phyloP scores from a whole-genome alignment of 2,888 invertebrate species.

The Nineta flava region DNA sequence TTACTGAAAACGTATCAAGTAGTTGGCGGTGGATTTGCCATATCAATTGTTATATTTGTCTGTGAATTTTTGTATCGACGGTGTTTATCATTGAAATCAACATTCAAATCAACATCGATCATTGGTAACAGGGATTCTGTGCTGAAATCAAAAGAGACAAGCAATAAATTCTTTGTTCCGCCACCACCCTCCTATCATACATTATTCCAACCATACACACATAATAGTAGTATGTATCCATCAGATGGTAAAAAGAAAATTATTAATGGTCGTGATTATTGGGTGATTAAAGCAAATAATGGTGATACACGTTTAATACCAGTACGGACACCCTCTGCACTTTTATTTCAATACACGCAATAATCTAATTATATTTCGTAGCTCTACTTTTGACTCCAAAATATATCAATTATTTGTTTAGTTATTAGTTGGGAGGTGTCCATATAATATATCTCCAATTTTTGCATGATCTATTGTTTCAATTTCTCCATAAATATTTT shows the following conservation, averaged over 20 bases:
- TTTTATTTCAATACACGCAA: constrained; percentile 47
- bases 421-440: too few species aligned
- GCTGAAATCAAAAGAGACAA: background rate
- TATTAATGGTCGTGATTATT: constrained; percentile 65
- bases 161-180: constrained; percentile 14
- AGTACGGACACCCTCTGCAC: constrained; percentile 57
- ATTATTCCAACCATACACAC: constrained; percentile 30
- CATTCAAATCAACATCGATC: background rate
- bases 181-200: constrained; percentile 54
- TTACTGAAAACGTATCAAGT: constrained; percentile 66
- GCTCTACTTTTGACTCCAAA: too few species aligned
- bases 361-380: background rate
- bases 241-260: constrained; percentile 32
- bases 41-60: constrained; percentile 46
- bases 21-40: constrained; percentile 49
- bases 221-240: constrained; percentile 10
- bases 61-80: constrained; percentile 35
- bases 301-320: constrained; percentile 57
- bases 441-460: too few species aligned
- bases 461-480: too few species aligned
- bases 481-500: too few species aligned
- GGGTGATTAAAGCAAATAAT: constrained; percentile 40
- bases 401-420: too few species aligned
- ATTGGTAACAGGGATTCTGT: too few species aligned
- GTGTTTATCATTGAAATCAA: background rate